phyloP scores from a whole-genome alignment of 2,797 vertebrate genomes.

The Limnodromus scolopaceus region DNA sequence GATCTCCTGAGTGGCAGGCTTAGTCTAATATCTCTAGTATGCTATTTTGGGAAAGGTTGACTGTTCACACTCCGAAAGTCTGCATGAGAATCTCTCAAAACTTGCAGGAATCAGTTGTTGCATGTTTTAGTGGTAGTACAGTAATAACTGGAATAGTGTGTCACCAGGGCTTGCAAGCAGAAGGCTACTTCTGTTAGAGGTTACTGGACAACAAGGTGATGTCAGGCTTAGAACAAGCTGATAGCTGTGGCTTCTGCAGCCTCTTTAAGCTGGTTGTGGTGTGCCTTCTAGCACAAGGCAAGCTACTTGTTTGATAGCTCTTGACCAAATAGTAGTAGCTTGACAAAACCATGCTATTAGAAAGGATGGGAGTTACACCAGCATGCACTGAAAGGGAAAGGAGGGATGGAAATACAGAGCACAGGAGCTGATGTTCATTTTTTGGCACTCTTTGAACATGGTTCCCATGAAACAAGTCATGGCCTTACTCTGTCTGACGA shows the following conservation, averaged over 20 bases:
- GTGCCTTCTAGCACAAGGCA: not conserved
- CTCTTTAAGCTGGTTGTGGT: not conserved
- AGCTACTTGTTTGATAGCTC: not conserved
- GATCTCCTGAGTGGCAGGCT: conserved; percentile 17
- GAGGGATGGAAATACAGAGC: not conserved
- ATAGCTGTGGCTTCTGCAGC: not conserved
- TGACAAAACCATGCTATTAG: not conserved
- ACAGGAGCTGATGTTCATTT: not conserved
- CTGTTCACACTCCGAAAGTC: not conserved
- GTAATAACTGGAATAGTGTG: not conserved
- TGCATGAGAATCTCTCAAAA: not conserved
- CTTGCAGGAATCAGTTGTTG: not conserved
- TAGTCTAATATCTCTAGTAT: conserved; percentile 6
- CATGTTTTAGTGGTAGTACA: not conserved
- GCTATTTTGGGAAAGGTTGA: conserved; percentile 51
- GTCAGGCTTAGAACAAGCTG: not conserved
- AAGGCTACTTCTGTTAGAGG: not conserved
- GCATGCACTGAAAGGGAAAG: not conserved
- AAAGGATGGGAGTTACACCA: not conserved
- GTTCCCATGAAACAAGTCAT: not conserved
- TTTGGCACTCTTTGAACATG: not conserved
- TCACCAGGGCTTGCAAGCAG: not conserved
- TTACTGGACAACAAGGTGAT: not conserved
- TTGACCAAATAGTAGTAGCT: not conserved
- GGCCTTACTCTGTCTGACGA: not conserved